These are phyloP conservation scores for Cataglyphis altisquamis DNA, from an alignment of 2,888 invertebrate species.

Conservation along the genomic window DNA sequence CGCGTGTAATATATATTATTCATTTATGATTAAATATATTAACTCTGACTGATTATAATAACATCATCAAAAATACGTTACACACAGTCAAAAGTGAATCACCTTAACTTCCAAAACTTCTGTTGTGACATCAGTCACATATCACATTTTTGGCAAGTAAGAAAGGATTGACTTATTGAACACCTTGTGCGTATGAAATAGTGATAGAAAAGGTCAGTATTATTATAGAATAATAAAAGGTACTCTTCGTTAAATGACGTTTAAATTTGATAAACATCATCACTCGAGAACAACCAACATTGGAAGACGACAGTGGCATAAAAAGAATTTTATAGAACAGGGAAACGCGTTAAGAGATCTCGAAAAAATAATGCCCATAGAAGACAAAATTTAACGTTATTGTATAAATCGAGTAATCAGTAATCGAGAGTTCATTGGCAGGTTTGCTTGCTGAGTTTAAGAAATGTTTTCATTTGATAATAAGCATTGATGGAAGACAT, in stretches of 20 bases:
- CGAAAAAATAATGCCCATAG: conserved; percentile 21
- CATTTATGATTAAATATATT: conserved; percentile 61
- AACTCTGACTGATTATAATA: conserved; percentile 65
- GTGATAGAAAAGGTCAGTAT: conserved; percentile 44
- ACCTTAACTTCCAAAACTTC: conserved; percentile 42
- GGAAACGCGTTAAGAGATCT: not conserved
- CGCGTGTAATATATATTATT: conserved; percentile 17
- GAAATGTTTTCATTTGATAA: conserved; percentile 14
- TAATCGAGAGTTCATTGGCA: conserved; percentile 31
- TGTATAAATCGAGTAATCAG: conserved; percentile 37
- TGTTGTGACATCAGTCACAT: conserved; percentile 44
- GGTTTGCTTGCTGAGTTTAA: not conserved
- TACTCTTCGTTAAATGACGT: conserved; percentile 27
- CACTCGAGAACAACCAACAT: conserved; percentile 34
- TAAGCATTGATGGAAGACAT: conserved; percentile 55
- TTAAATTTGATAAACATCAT: conserved; percentile 20
- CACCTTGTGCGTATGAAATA: conserved; percentile 67
- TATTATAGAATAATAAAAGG: conserved; percentile 24
- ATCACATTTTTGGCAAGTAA: conserved; percentile 69
- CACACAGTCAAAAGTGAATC: conserved; percentile 56
- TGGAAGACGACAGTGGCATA: conserved; percentile 36
- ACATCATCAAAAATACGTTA: conserved; percentile 74
- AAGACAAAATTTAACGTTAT: conserved; percentile 34
- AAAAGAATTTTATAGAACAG: conserved; percentile 19
- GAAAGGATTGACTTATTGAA: conserved; percentile 65